Percentiles rank a stretch among this genome's conserved stretches.
phyloP scores from a whole-genome alignment of 1,140 invertebrate species.

The Drosophila guanche region DNA sequence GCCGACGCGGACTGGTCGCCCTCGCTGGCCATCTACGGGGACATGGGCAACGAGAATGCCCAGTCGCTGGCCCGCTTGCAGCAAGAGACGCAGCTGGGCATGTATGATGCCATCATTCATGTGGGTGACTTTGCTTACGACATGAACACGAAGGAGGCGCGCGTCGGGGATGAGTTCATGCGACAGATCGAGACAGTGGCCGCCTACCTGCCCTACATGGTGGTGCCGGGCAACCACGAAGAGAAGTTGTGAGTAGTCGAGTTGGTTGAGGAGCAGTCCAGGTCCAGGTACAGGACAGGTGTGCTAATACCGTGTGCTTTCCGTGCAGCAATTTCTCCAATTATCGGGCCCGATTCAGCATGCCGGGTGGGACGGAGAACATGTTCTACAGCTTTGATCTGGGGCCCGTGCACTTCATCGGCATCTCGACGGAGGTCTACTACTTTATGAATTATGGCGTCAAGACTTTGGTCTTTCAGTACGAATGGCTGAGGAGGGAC shows the following conservation, averaged over 20 bases:
- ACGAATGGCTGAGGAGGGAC: conserved; percentile 94
- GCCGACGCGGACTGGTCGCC: conserved; percentile 89
- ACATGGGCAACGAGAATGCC: conserved; percentile 96
- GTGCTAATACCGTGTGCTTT: conserved; percentile 24
- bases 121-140: conserved; percentile 99
- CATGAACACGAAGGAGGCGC: conserved; percentile 92
- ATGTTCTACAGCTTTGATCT: conserved; percentile 96
- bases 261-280: background rate
- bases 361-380: conserved; percentile 92
- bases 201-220: conserved; percentile 96
- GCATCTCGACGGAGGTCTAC: conserved; percentile 97
- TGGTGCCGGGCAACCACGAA: conserved; percentile 96
- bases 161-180: conserved; percentile 96
- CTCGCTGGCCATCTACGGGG: conserved; percentile 93
- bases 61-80: conserved; percentile 91
- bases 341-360: conserved; percentile 93
- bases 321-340: conserved; percentile 93
- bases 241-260: conserved; percentile 88
- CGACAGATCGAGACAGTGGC: conserved; percentile 94
- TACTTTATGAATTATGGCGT: conserved; percentile 96
- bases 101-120: conserved; percentile 95
- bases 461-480: conserved; percentile 93
- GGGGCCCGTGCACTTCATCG: conserved; percentile 96
- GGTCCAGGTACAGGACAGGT: background rate
- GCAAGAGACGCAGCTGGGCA: conserved; percentile 90